Conservation (phyloP, 1,140 invertebrate species). For the Mizuhopecten yessoensis region DNA sequence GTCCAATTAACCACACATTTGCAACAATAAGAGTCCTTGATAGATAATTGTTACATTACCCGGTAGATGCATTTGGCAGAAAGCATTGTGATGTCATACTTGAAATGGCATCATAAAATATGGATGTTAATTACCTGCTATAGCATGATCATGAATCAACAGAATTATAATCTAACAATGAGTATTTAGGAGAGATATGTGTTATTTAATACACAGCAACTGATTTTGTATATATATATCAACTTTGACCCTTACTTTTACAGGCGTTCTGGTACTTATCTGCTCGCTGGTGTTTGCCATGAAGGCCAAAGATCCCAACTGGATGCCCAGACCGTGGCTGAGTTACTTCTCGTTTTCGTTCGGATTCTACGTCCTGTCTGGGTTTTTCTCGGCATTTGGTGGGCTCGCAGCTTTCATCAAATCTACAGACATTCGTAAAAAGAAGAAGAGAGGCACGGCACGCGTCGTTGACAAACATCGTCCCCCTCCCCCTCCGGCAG, state of each 20-base stretch:
- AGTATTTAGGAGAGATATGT: no score
- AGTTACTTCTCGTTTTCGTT: constrained; percentile 98
- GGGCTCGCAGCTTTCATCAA: constrained; percentile 78
- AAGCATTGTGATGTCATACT: no score
- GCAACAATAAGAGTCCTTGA: no score
- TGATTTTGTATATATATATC: no score
- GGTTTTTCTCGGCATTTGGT: constrained; percentile 87
- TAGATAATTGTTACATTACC: no score
- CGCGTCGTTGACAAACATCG: background rate
- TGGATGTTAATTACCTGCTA: no score
- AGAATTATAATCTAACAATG: no score
- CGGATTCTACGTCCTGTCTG: constrained; percentile 94
- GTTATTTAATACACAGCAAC: no score
- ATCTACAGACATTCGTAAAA: constrained; percentile 72
- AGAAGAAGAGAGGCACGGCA: constrained; percentile 51
- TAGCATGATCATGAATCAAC: no score
- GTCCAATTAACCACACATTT: no score
- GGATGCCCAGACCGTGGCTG: constrained; percentile 97
- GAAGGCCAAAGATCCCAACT: constrained; percentile 93
- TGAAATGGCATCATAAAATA: no score
- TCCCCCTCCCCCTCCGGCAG: background rate
- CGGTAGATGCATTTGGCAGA: no score
- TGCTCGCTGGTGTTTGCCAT: constrained; percentile 94
- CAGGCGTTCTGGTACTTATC: constrained; percentile 84
- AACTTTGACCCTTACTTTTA: background rate